Conservation (phyloP, 2,888 invertebrate species). For the Exephanes ischioxanthus region DNA sequence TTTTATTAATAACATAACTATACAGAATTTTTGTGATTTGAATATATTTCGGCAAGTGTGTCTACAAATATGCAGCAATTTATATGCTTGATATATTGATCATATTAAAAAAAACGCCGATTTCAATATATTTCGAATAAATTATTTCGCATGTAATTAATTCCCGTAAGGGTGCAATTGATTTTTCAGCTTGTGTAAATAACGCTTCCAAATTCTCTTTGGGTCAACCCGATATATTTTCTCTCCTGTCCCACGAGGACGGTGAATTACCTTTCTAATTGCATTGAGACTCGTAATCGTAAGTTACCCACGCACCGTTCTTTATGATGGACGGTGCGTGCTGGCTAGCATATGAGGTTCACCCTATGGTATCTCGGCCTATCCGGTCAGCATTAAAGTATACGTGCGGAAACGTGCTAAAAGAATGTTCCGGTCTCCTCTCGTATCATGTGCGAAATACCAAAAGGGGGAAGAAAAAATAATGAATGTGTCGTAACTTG, state of each 20-base stretch:
- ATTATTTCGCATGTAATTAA: no score
- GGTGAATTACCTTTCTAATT: constrained; percentile 28
- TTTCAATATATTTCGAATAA: no score
- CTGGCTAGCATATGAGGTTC: background rate
- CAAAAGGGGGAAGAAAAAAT: constrained; percentile 7
- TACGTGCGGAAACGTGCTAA: constrained; percentile 21
- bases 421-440: background rate
- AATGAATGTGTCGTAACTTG: constrained; percentile 17
- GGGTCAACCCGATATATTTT: constrained; percentile 1
- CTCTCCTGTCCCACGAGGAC: background rate
- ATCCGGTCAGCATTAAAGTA: constrained; percentile 10
- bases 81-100: no score
- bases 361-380: background rate
- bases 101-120: no score
- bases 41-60: no score
- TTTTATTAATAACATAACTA: no score
- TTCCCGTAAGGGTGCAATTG: no score
- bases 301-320: constrained; percentile 11
- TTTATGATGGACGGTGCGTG: constrained; percentile 29
- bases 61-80: no score
- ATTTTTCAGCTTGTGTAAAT: background rate
- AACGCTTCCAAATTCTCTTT: background rate
- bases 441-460: background rate
- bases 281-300: constrained; percentile 24
- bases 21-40: no score